Conservation (phyloP, 2,797 vertebrate genomes). For the Lutjanus campechanus region DNA sequence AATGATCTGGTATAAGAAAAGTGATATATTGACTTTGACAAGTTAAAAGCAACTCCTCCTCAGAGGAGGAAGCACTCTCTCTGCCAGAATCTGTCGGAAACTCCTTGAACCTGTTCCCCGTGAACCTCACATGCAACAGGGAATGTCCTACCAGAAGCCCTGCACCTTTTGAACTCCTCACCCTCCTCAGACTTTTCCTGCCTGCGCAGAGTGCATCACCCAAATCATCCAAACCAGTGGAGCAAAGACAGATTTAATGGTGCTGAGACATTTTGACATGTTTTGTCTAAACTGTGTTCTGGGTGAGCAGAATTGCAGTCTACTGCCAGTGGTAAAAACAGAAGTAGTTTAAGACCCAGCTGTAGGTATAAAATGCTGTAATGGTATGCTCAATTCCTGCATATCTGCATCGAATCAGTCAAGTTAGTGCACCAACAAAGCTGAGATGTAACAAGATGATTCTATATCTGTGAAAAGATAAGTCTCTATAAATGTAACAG, state of each 20-base stretch:
- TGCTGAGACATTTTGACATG: conserved; percentile 16
- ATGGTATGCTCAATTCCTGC: neutral
- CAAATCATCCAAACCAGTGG: conserved; percentile 46
- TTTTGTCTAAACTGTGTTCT: conserved; percentile 12
- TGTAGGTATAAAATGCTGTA: neutral
- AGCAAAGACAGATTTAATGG: conserved; percentile 39
- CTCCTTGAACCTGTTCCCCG: conserved; percentile 28
- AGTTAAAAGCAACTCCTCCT: conserved; percentile 52
- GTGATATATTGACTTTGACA: conserved; percentile 58
- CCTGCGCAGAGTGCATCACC: conserved; percentile 10
- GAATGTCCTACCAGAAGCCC: neutral
- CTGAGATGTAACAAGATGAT: neutral
- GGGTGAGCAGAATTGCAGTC: conserved; percentile 4
- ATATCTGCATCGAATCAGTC: neutral
- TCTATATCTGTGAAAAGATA: neutral
- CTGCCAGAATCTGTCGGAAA: conserved; percentile 4
- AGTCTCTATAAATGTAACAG: neutral
- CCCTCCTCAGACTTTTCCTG: neutral
- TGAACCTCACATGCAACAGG: conserved; percentile 29
- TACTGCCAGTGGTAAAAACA: conserved; percentile 2
- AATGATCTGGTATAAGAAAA: conserved; percentile 27
- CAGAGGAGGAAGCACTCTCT: conserved; percentile 19
- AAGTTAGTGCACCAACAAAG: neutral
- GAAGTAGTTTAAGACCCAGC: neutral
- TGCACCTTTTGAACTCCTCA: conserved; percentile 29